Evolutionary conservation across 2,113 vertebrate species (phyloP).

Genomic region (Choloepus hoffmanni): DNA sequence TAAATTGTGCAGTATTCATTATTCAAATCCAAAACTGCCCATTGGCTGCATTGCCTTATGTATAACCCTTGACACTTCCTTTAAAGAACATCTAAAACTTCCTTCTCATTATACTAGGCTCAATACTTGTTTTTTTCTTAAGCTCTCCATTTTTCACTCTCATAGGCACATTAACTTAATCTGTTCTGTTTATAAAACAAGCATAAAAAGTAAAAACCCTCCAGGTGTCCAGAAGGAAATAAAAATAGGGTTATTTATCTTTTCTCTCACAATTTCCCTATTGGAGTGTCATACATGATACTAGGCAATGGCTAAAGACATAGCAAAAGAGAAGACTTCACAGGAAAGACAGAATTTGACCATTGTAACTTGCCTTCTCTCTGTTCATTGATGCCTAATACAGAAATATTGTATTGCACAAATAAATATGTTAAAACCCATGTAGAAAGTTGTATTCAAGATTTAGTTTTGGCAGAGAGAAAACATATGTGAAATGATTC

Average conservation of each 20-base stretch:
- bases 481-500: not conserved
- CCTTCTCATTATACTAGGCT: not conserved
- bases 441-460: not conserved
- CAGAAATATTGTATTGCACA: not conserved
- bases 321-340: not conserved
- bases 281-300: not conserved
- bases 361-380: not conserved
- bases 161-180: not conserved
- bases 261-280: not conserved
- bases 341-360: not conserved
- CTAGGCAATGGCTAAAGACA: not conserved
- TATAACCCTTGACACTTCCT: not conserved
- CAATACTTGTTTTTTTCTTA: not conserved
- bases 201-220: not conserved
- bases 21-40: not conserved
- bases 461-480: not conserved
- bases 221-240: not conserved
- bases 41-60: not conserved
- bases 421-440: not conserved
- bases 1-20: not conserved
- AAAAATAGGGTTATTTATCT: conserved; percentile 27
- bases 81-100: not conserved
- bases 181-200: conserved; percentile 22
- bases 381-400: not conserved
- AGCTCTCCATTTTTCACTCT: not conserved